Percentiles rank a stretch among this genome's conserved stretches.
These are phyloP conservation scores for Pseudochaenichthys georgianus DNA, from an alignment of 2,797 vertebrate genomes.

Conservation along the genomic window DNA sequence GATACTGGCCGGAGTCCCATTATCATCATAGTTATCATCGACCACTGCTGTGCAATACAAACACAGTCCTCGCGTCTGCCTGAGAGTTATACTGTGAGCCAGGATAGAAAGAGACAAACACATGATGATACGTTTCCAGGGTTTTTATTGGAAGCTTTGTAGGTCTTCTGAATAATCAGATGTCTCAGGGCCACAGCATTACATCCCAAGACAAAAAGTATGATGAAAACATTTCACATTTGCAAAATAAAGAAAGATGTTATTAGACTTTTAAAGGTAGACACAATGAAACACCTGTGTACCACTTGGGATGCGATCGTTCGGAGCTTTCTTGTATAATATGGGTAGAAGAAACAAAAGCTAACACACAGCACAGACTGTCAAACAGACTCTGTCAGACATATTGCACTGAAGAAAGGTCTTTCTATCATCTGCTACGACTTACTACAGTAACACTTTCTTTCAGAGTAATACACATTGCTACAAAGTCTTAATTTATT, in stretches of 20 bases:
- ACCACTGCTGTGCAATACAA: conserved; percentile 60
- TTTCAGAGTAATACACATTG: not conserved
- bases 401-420: not conserved
- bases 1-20: conserved; percentile 65
- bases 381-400: not conserved
- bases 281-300: conserved; percentile 25
- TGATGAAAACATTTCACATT: conserved; percentile 1
- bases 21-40: conserved; percentile 69
- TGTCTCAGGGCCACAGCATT: conserved; percentile 25
- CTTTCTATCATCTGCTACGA: not conserved
- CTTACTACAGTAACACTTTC: conserved; percentile 2
- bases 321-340: conserved; percentile 29
- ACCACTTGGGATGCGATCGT: conserved; percentile 8
- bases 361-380: conserved; percentile 16
- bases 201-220: conserved; percentile 20
- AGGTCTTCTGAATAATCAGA: conserved; percentile 24
- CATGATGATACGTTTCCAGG: conserved; percentile 23
- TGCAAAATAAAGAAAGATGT: conserved; percentile 16
- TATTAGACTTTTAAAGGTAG: conserved; percentile 28
- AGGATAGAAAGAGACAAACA: conserved; percentile 2
- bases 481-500: conserved; percentile 2
- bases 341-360: conserved; percentile 11
- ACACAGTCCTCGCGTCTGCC: conserved; percentile 45
- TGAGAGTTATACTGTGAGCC: conserved; percentile 32
- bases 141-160: conserved; percentile 35